These are phyloP conservation scores for Actenoides hombroni DNA, from an alignment of 2,113 vertebrate species.

Conservation along the genomic window DNA sequence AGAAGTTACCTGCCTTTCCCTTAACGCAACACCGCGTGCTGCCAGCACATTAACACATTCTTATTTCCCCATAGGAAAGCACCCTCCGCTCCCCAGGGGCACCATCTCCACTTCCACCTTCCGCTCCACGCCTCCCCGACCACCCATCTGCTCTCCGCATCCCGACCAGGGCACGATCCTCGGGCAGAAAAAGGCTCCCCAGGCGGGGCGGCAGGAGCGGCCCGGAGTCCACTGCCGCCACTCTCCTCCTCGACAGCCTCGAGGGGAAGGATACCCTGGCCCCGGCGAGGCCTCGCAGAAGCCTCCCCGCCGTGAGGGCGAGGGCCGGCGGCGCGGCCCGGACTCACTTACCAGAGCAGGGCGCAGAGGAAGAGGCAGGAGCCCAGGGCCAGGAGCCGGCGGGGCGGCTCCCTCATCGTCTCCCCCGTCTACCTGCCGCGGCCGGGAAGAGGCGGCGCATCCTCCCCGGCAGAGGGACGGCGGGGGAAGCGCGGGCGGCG, in stretches of 20 bases:
- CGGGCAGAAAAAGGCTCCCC: not conserved
- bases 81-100: accelerated
- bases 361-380: constrained; percentile 70
- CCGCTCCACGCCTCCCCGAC: not conserved
- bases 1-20: not conserved
- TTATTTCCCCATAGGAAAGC: accelerated
- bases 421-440: constrained; percentile 48
- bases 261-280: too few species aligned
- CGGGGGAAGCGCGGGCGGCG: not conserved
- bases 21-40: accelerated
- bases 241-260: too few species aligned
- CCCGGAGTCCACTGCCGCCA: not conserved
- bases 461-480: constrained; percentile 29
- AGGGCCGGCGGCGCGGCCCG: not conserved
- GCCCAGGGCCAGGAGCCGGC: constrained; percentile 68
- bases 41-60: accelerated
- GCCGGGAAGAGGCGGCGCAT: constrained; percentile 71
- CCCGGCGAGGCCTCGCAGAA: not conserved
- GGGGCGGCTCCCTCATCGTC: constrained; percentile 75
- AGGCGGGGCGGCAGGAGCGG: not conserved
- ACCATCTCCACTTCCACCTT: not conserved
- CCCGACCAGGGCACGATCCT: not conserved
- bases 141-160: accelerated
- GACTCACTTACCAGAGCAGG: constrained; percentile 74
- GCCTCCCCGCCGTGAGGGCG: too few species aligned